These are phyloP conservation scores for Bothrops jararaca DNA, from an alignment of 2,113 vertebrate species.

Conservation along the genomic window DNA sequence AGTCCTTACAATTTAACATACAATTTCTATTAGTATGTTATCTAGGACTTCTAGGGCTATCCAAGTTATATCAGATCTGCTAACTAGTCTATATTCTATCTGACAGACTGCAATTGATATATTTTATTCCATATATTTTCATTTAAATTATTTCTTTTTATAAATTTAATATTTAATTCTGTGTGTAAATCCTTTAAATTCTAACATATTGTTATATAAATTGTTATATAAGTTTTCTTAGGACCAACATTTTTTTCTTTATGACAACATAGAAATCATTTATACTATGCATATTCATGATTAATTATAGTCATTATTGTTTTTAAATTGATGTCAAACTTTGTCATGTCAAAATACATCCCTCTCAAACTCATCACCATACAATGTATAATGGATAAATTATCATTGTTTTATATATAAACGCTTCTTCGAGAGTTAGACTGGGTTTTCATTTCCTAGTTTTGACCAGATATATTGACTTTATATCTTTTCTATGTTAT, in stretches of 20 bases:
- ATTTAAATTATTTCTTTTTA: background rate
- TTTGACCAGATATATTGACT: background rate
- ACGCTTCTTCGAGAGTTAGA: background rate
- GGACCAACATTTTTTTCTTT: background rate
- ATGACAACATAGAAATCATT: background rate
- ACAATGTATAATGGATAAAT: background rate
- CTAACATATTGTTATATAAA: background rate
- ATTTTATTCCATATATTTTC: background rate
- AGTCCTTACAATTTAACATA: background rate
- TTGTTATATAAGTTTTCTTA: background rate
- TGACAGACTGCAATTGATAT: background rate
- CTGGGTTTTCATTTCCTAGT: background rate
- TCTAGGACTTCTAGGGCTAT: background rate
- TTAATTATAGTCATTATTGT: background rate
- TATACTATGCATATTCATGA: background rate
- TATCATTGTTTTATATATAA: background rate
- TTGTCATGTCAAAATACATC: background rate
- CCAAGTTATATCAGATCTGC: background rate
- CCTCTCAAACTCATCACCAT: background rate
- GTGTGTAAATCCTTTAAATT: background rate
- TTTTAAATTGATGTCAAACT: background rate
- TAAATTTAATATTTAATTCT: background rate
- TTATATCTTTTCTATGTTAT: background rate
- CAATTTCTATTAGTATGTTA: background rate
- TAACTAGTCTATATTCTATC: background rate